A percentile compares a stretch with the other conserved stretches of the same genome.
phyloP scores from a whole-genome alignment of 2,888 invertebrate genomes.

The Odontothrips loti region DNA sequence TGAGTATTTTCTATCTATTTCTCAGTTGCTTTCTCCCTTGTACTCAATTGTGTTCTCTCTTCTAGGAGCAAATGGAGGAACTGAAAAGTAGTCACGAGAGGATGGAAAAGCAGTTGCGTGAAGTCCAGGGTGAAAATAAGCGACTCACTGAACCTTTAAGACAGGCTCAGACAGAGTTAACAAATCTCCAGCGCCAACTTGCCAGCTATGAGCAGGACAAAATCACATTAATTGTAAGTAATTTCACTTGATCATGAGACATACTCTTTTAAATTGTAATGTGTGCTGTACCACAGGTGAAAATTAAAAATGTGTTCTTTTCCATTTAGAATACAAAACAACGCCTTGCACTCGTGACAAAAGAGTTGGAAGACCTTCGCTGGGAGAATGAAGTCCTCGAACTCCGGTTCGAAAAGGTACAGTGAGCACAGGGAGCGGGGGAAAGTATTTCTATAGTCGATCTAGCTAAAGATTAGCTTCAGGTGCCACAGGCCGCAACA shows the following conservation, averaged over 20 bases:
- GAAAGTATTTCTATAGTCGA: no score
- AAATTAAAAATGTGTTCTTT: constrained; percentile 17
- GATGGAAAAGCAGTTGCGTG: constrained; percentile 62
- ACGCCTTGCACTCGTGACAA: constrained; percentile 47
- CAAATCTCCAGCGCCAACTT: constrained; percentile 68
- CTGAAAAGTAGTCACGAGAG: constrained; percentile 74
- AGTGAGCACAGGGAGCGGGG: no score
- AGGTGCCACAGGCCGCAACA: no score
- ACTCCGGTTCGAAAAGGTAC: constrained; percentile 68
- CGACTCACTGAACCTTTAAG: constrained; percentile 68
- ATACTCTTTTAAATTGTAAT: constrained; percentile 15
- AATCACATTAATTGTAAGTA: constrained; percentile 60
- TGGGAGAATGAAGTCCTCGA: constrained; percentile 67
- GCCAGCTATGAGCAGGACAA: constrained; percentile 85
- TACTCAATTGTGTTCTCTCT: constrained; percentile 26
- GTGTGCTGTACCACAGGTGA: background rate
- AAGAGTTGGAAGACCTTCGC: constrained; percentile 57
- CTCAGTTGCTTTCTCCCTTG: background rate
- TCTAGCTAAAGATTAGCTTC: no score
- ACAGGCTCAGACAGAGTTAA: constrained; percentile 64
- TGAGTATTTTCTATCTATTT: constrained; percentile 42
- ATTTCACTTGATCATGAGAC: background rate
- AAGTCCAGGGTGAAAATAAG: constrained; percentile 68
- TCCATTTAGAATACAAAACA: constrained; percentile 55
- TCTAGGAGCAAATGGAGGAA: constrained; percentile 70